Base-by-base conservation (phyloP, 2,113 vertebrate genomes). In the Danio rerio region DNA sequence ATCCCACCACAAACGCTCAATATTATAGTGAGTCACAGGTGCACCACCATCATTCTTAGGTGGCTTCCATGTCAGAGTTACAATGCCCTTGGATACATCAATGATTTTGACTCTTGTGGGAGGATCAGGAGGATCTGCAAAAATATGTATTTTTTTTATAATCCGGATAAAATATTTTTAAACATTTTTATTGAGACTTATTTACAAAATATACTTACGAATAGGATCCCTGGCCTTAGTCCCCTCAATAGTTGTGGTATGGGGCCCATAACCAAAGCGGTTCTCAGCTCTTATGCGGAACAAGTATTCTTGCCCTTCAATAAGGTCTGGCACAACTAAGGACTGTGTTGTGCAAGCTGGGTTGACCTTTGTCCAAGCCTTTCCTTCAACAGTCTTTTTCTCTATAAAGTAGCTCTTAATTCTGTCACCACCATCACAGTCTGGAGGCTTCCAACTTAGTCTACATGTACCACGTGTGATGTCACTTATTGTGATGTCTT, bases 281-380 rank as follows among this genome's bases (percentile, higher is more conserved):
- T 99, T 99, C 93, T 99, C 97, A 72, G 98, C 98, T 59, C 95
- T 93, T 50, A 99, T 88, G 0, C 98, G 94, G 94, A 99, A 99
- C 85, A 98, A 92, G 87, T 99, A 99, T 4, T 99, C 95, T 86
- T 99, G 93, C 42, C 96, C 97, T 11, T 93, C 89, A 87, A 95
- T 93, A 55, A 99, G 95, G 88, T 99, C 97, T 21, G 96, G 91
- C 15, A 99, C 95, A 79, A 97, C 90, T 87, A 96, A 94, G 11
- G 97, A 95, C 84, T 96, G 97, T 83, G 94, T 92, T 16, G 93
- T 92, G 90, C 97, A 99, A 69, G 95, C 90, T 40, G 96, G 84
- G 90, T 96, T 98, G 49, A 98, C 98, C 92, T 96, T 99, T 12
- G 96, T 97, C 98, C 98, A 99, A 81, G 98, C 97, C 89, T 98